Conservation (phyloP, 1,140 invertebrate species). For the Cardiocondyla obscurior region DNA sequence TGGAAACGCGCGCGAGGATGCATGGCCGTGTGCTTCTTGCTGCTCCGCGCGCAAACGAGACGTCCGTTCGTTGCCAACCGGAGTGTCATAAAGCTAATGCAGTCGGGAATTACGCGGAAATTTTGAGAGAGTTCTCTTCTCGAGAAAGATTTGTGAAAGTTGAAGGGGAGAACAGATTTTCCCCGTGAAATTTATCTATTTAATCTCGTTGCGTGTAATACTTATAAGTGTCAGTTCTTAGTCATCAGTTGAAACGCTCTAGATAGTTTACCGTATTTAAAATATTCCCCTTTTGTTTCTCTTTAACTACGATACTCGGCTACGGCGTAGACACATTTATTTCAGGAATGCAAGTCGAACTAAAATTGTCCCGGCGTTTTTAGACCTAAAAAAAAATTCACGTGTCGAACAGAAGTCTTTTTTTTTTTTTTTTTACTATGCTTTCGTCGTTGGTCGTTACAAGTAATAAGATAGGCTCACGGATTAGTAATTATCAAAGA, state of each 20-base stretch:
- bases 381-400: not conserved
- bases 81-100: slow-evolving; percentile 23
- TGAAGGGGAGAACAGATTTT: not conserved
- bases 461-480: not conserved
- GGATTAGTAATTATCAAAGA: not conserved
- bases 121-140: not conserved
- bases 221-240: not conserved
- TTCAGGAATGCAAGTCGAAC: not conserved
- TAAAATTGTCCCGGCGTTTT: not conserved
- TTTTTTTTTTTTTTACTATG: too few relatives aligned
- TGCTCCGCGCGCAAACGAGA: not conserved
- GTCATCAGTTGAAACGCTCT: not conserved
- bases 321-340: too few relatives aligned
- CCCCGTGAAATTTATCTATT: not conserved
- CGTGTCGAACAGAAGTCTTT: too few relatives aligned
- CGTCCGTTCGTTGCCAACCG: not conserved
- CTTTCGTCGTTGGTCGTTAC: not conserved
- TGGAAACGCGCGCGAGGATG: slow-evolving; percentile 1
- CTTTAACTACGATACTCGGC: too few relatives aligned
- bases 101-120: slow-evolving; percentile 11
- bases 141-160: slow-evolving; percentile 2
- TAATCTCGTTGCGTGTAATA: not conserved
- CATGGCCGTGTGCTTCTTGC: slow-evolving; percentile 2
- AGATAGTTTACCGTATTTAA: not conserved
- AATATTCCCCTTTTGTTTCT: not conserved